These are phyloP conservation scores for Thalassaphorura encarpata DNA, from an alignment of 1,140 invertebrate species.

Conservation along the genomic window DNA sequence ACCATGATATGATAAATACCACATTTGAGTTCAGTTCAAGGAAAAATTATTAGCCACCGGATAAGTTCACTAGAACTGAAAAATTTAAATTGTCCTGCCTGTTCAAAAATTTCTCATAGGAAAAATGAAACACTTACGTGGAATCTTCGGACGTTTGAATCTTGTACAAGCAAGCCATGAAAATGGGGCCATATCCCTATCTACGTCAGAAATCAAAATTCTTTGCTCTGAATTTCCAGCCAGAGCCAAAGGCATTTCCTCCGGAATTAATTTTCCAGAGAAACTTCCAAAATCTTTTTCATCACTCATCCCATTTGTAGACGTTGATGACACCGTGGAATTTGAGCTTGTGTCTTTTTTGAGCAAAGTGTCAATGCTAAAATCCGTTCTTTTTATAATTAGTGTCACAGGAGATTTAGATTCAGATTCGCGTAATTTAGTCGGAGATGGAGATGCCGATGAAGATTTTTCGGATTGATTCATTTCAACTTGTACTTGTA, in stretches of 20 bases:
- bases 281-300: neutral
- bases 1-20: conserved; percentile 48
- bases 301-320: neutral
- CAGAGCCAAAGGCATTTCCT: neutral
- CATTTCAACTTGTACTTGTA: neutral
- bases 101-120: neutral
- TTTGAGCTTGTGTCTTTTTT: conserved; percentile 5
- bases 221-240: no score
- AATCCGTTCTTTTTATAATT: conserved; percentile 10
- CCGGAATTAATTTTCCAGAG: neutral
- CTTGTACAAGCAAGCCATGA: conserved; percentile 62
- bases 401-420: neutral
- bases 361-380: conserved; percentile 22
- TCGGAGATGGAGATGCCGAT: neutral
- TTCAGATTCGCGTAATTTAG: neutral
- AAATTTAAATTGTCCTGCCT: neutral
- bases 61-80: no score
- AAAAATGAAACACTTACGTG: conserved; percentile 44
- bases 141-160: conserved; percentile 61
- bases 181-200: conserved; percentile 10
- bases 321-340: neutral
- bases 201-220: neutral
- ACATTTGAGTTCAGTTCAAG: no score
- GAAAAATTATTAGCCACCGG: no score
- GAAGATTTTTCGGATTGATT: neutral